Conservation (phyloP, 2,113 vertebrate species). For the Prunella himalayana region DNA sequence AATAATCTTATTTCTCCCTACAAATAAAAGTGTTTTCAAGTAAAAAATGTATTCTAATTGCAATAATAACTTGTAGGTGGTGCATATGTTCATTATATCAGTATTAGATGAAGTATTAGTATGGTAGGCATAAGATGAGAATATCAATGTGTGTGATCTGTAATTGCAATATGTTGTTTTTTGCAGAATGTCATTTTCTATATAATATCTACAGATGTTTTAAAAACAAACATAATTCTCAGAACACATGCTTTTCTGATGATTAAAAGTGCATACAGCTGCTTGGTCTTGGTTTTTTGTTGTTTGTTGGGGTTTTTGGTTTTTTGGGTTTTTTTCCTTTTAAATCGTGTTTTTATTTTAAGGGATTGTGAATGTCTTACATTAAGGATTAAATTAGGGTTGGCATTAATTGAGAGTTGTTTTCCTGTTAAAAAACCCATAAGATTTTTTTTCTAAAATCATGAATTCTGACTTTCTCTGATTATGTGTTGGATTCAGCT, state of each 20-base stretch:
- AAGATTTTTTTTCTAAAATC: not conserved
- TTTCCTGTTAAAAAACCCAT: not conserved
- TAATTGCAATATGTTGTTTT: not conserved
- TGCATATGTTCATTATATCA: not conserved
- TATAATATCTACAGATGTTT: conserved; percentile 40
- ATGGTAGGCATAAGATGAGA: not conserved
- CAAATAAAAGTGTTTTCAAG: not conserved
- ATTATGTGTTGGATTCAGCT: not conserved
- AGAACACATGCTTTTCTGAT: conserved; percentile 2
- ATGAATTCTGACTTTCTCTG: not conserved
- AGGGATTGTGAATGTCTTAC: not conserved
- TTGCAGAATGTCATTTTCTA: conserved; percentile 1
- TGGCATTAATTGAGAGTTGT: not conserved
- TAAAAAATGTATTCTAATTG: not conserved
- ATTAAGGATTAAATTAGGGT: not conserved
- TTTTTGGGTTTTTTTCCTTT: not conserved
- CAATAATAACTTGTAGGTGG: not conserved
- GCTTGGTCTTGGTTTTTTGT: not conserved
- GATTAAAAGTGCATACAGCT: conserved; percentile 26
- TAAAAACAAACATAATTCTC: conserved; percentile 14
- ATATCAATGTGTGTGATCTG: not conserved
- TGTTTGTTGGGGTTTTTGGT: not conserved
- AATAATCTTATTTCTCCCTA: not conserved
- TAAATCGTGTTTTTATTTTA: not conserved
- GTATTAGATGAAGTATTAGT: not conserved